Evolutionary conservation across 2,797 vertebrate species (phyloP).

Genomic region (Ara ararauna): DNA sequence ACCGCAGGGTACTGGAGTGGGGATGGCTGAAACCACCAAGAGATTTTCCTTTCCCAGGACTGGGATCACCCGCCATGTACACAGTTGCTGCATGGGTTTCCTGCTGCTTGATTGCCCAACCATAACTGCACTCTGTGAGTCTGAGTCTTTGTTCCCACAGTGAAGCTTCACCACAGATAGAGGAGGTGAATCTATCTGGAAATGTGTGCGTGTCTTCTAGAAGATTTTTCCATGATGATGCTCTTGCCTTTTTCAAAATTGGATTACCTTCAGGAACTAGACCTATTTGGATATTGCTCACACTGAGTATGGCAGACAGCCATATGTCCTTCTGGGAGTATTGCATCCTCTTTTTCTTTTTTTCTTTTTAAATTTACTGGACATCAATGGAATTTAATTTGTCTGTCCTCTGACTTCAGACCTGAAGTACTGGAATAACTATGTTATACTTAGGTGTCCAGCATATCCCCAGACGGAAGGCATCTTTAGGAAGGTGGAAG

Average conservation of each 20-base stretch:
- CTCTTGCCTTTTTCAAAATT: not conserved
- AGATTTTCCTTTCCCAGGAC: not conserved
- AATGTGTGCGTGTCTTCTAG: rapidly evolving
- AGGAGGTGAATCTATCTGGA: not conserved
- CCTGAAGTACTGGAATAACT: not conserved
- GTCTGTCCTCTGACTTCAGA: not conserved
- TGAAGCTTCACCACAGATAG: not conserved
- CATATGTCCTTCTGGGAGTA: not conserved
- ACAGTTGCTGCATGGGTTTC: not conserved
- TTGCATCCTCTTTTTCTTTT: not conserved
- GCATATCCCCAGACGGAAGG: not conserved
- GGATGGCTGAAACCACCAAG: not conserved
- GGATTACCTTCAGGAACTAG: not conserved
- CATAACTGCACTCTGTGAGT: not conserved
- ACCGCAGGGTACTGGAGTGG: not conserved
- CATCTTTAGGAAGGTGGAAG: not conserved
- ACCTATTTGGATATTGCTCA: not conserved
- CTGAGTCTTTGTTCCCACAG: not conserved
- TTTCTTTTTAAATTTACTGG: not conserved
- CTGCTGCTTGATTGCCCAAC: rapidly evolving
- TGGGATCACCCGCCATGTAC: not conserved
- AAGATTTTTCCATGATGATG: not conserved
- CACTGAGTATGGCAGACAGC: not conserved
- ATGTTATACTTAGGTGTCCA: not conserved
- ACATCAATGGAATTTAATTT: not conserved